Evolutionary conservation across 2,888 invertebrate genomes (phyloP), one percentile per base, ranked within the genome.

Genomic region (Stenodema calcarata): DNA sequence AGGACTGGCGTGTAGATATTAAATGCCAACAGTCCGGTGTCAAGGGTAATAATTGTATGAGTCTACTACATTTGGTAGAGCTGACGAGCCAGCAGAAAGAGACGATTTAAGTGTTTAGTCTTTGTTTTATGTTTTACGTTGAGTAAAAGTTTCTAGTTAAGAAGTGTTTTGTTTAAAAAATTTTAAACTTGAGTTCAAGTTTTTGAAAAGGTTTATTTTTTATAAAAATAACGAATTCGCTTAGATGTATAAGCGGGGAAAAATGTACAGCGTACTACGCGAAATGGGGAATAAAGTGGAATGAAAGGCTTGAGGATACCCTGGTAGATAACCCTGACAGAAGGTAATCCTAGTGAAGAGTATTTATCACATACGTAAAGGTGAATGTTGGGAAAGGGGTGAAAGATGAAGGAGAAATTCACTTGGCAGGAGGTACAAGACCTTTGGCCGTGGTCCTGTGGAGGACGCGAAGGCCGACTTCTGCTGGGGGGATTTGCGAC

Each of bases 371-470:
- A 69, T 82, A 69, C 27, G 12, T 44, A 9, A 35, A 18, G 41
- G 28, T 73, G 41, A 78, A 78, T 28, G 47, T 18, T 70, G 44
- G 14, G 73, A 23, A 44, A 18, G n/a, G 11, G 78, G 44, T 7
- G 44, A 23, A 4, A 7, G 73, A 9, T 12, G 73, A 41, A 73
- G 35, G 73, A 73, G 41, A 73, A 73, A 35, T 69, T 73, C 75
- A 88, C 87, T 89, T 89, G 41, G 88, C 80, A 50, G 89, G 89
- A 30, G 89, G 88, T 62, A 81, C 62, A 16, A 85, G 88, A 62
- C 90, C 90, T 87, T 89, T 89, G 27, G 90, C 85, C 30, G 90
- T 90, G 27, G 90, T 90, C 42, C 90, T 89, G 87, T 90, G 90
- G 11, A 90, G 87, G 30, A 90, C 89, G 86, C 90, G 88, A 16